These are phyloP conservation scores for Temnothorax ravouxi DNA, from an alignment of 2,888 invertebrate genomes.

Conservation along the genomic window DNA sequence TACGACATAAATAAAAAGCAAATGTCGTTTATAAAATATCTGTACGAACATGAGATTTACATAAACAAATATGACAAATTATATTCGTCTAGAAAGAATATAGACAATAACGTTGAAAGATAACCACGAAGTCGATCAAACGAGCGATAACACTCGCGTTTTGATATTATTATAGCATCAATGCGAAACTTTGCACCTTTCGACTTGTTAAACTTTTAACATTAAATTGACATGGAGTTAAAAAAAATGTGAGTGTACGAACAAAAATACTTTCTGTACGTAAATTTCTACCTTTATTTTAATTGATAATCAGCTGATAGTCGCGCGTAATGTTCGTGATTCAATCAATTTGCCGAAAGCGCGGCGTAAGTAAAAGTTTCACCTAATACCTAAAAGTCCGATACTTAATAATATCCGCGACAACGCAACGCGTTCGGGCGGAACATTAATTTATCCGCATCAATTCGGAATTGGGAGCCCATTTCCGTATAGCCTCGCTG, in stretches of 20 bases:
- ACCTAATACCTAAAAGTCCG: background rate
- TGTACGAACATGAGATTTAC: background rate
- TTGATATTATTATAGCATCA: background rate
- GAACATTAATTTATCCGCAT: slow-evolving; percentile 58
- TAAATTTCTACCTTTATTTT: background rate
- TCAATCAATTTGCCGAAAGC: background rate
- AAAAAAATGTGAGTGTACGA: background rate
- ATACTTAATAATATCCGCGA: slow-evolving; percentile 55
- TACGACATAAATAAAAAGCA: background rate
- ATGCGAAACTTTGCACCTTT: background rate
- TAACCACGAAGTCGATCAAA: background rate
- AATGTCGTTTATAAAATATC: background rate
- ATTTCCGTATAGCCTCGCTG: slow-evolving; percentile 29
- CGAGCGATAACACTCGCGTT: background rate
- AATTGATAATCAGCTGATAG: background rate
- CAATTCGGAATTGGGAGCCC: slow-evolving; percentile 63
- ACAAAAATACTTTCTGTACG: background rate
- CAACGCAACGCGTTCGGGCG: background rate
- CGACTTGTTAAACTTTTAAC: background rate
- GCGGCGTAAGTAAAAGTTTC: background rate
- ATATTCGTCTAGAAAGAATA: background rate
- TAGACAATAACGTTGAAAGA: background rate
- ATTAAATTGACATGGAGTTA: background rate
- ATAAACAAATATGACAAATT: background rate
- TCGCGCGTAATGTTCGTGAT: background rate